A percentile compares a stretch with the other conserved stretches of the same genome.
Evolutionary conservation across 2,113 vertebrate species (phyloP).

Genomic region (Eublepharis macularius): DNA sequence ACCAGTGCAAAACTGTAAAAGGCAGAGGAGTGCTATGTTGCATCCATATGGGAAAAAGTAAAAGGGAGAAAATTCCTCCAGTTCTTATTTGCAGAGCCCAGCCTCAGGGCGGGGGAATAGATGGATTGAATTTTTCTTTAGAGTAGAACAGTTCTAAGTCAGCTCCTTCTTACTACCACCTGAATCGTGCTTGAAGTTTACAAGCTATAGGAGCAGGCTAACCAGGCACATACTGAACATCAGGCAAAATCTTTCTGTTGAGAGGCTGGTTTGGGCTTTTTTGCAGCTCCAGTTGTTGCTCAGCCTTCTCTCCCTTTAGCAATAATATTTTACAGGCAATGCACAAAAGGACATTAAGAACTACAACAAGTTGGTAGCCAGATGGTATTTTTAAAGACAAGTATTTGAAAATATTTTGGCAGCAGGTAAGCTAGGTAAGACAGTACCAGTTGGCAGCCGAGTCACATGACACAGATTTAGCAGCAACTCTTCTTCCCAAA

Average conservation of each 20-base stretch:
- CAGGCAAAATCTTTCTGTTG: neutral
- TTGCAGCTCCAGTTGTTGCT: neutral
- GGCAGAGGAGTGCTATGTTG: constrained; percentile 3
- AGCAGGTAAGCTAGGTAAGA: neutral
- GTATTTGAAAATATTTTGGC: constrained; percentile 9
- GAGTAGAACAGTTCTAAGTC: neutral
- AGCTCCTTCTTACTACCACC: neutral
- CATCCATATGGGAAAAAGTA: neutral
- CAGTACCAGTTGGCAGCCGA: constrained; percentile 39
- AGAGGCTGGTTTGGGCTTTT: neutral
- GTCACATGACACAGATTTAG: constrained; percentile 43
- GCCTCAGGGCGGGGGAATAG: neutral
- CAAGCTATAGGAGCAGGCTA: neutral
- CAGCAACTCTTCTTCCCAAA: constrained; percentile 54
- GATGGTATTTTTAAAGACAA: neutral
- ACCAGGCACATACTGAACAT: neutral
- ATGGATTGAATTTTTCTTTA: neutral
- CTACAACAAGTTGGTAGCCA: neutral
- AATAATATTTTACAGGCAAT: neutral
- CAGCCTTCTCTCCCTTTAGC: neutral
- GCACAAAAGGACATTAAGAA: neutral
- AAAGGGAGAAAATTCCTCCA: neutral
- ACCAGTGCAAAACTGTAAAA: neutral
- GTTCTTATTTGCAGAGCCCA: neutral
- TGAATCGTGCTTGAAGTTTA: neutral